Percentiles rank a stretch among this genome's conserved stretches.
phyloP scores from a whole-genome alignment of 1,140 invertebrate genomes.

The Melitaea cinxia region DNA sequence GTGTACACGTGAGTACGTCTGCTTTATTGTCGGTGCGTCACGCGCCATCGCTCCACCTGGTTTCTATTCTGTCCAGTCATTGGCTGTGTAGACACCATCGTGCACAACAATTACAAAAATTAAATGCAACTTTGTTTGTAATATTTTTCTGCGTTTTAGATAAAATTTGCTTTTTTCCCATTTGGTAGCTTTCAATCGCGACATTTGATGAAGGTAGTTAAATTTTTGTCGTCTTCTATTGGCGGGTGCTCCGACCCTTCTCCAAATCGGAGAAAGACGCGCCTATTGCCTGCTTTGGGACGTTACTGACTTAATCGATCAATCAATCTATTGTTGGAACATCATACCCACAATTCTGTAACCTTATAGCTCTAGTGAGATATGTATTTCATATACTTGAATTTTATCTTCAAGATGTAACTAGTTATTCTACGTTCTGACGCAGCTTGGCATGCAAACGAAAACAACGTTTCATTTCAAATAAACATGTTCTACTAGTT shows the following conservation, averaged over 20 bases:
- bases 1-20: conserved; percentile 34
- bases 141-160: no score
- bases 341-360: not conserved
- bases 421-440: conserved; percentile 31
- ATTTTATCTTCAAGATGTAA: conserved; percentile 1
- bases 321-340: no score
- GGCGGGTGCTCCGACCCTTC: no score
- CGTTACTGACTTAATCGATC: no score
- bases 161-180: no score
- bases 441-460: conserved; percentile 32
- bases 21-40: conserved; percentile 48
- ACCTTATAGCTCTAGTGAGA: not conserved
- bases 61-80: conserved; percentile 65
- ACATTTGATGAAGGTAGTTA: no score
- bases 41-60: conserved; percentile 58
- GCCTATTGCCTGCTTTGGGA: no score
- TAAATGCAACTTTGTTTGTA: no score
- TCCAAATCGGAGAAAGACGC: no score
- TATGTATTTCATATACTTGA: not conserved
- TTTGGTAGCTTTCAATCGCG: no score
- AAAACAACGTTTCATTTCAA: conserved; percentile 34
- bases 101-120: not conserved
- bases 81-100: conserved; percentile 34
- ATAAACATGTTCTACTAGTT: conserved; percentile 22
- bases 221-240: no score